These are phyloP conservation scores for Gnathonemus longibarbis DNA, from an alignment of 2,113 vertebrate species.

Conservation along the genomic window DNA sequence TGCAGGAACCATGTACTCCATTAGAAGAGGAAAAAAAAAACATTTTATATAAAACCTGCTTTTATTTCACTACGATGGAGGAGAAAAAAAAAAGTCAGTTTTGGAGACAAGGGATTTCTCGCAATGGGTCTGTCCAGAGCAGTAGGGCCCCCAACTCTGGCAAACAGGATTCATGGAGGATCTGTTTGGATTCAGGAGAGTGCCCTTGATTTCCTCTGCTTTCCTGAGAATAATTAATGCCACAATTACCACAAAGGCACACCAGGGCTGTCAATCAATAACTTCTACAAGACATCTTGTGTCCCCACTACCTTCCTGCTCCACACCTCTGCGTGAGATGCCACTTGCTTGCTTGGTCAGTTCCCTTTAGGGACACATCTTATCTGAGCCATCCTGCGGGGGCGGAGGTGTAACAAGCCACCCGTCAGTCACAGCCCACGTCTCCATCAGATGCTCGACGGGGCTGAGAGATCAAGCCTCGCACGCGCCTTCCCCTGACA, in stretches of 20 bases:
- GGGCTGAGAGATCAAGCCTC: not conserved
- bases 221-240: conserved; percentile 2
- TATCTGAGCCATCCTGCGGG: not conserved
- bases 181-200: not conserved
- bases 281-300: conserved; percentile 15
- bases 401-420: not conserved
- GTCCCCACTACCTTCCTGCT: not conserved
- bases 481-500: not conserved
- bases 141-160: not conserved
- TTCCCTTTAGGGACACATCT: conserved; percentile 34
- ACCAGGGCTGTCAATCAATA: conserved; percentile 37
- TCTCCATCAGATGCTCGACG: not conserved
- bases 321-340: not conserved
- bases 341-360: conserved; percentile 40
- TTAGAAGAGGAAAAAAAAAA: not conserved
- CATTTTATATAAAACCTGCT: not conserved
- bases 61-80: not conserved
- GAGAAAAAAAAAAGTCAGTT: not conserved
- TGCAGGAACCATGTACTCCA: not conserved
- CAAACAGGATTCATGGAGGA: not conserved
- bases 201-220: not conserved
- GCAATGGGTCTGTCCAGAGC: not conserved
- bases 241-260: conserved; percentile 1
- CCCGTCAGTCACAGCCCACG: not conserved
- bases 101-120: not conserved